phyloP scores from a whole-genome alignment of 2,797 vertebrate genomes.

The Loris lydekkerianus region DNA sequence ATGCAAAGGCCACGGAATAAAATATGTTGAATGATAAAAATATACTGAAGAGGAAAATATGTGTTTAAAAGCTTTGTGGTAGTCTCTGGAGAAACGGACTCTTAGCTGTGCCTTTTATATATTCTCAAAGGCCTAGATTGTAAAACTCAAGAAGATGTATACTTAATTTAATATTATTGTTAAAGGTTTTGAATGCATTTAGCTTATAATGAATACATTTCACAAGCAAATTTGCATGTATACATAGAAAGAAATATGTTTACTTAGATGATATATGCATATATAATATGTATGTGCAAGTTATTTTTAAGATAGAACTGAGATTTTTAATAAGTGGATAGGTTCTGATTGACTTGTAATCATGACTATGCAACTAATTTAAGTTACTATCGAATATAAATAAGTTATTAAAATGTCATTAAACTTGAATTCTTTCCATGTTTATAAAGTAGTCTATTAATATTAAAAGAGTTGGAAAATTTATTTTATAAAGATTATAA shows the following conservation, averaged over 20 bases:
- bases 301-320: not conserved
- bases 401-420: not conserved
- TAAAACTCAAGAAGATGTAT: not conserved
- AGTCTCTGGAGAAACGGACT: not conserved
- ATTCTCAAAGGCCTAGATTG: not conserved
- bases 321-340: not conserved
- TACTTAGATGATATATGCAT: not conserved
- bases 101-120: not conserved
- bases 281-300: not conserved
- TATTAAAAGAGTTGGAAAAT: no score
- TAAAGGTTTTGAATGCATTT: not conserved
- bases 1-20: not conserved
- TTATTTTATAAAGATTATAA: not conserved
- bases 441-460: not conserved
- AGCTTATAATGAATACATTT: not conserved
- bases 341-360: not conserved
- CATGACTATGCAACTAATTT: constrained; percentile 36
- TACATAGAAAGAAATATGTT: not conserved
- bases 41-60: not conserved
- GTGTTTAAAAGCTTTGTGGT: not conserved
- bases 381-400: not conserved
- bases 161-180: not conserved
- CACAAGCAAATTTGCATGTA: not conserved
- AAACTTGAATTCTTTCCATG: not conserved
- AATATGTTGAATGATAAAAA: not conserved